A percentile compares a stretch with the other conserved stretches of the same genome.
phyloP scores from a whole-genome alignment of 2,113 vertebrate species.

The Gnathonemus echidnorhynchus region DNA sequence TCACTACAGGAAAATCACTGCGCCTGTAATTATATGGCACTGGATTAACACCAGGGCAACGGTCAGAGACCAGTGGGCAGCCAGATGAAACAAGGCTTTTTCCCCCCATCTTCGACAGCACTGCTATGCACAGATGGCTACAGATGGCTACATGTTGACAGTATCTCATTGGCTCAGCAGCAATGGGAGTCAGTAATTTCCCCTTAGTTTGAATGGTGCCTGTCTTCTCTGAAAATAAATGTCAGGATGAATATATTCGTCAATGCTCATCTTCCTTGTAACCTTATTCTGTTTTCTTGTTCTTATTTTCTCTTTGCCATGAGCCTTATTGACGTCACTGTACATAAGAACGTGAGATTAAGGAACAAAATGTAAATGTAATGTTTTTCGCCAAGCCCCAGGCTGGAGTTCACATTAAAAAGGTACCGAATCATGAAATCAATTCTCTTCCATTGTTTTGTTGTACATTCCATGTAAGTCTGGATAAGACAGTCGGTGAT shows the following conservation, averaged over 20 bases:
- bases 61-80: not conserved
- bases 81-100: not conserved
- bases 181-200: not conserved
- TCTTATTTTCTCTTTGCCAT: not conserved
- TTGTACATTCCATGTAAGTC: not conserved
- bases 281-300: not conserved
- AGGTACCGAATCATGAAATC: conserved; percentile 7
- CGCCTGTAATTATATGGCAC: conserved; percentile 1
- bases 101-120: not conserved
- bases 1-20: not conserved
- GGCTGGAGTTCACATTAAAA: not conserved
- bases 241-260: not conserved
- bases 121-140: not conserved
- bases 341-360: not conserved
- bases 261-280: not conserved
- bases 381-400: not conserved
- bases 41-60: not conserved
- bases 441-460: not conserved
- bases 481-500: not conserved
- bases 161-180: not conserved
- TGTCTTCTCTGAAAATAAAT: not conserved
- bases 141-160: conserved; percentile 2
- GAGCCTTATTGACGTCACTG: not conserved
- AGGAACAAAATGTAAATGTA: conserved; percentile 9
- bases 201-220: not conserved